Conservation (phyloP, 2,797 vertebrate species). For the Echeneis naucrates region DNA sequence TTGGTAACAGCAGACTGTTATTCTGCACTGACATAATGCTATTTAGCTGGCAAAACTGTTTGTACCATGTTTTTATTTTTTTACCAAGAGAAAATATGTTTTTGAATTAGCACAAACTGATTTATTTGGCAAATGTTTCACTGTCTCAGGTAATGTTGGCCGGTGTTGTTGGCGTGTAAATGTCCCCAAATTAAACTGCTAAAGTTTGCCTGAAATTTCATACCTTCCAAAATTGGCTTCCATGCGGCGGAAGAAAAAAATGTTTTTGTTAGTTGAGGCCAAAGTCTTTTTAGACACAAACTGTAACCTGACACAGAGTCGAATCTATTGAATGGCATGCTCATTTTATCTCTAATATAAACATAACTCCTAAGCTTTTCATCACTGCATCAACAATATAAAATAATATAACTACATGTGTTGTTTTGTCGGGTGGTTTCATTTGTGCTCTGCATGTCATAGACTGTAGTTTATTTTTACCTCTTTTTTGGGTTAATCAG, state of each 20-base stretch:
- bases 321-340: background rate
- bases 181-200: background rate
- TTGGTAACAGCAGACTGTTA: background rate
- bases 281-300: too few relatives aligned
- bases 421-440: background rate
- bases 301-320: background rate
- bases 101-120: background rate
- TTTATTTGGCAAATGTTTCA: background rate
- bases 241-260: background rate
- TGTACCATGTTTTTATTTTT: background rate
- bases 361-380: background rate
- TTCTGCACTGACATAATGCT: background rate
- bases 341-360: background rate
- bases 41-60: background rate
- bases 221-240: background rate
- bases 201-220: background rate
- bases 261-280: too few relatives aligned
- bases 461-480: background rate
- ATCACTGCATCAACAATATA: background rate
- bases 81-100: background rate
- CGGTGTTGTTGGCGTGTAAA: background rate
- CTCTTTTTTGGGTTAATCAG: background rate
- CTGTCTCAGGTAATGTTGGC: background rate
- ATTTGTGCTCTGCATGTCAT: background rate
- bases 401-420: background rate